Percentiles rank a stretch among this genome's conserved stretches.
Evolutionary conservation across 2,888 invertebrate species (phyloP).

Genomic region (Synanthedon vespiformis): DNA sequence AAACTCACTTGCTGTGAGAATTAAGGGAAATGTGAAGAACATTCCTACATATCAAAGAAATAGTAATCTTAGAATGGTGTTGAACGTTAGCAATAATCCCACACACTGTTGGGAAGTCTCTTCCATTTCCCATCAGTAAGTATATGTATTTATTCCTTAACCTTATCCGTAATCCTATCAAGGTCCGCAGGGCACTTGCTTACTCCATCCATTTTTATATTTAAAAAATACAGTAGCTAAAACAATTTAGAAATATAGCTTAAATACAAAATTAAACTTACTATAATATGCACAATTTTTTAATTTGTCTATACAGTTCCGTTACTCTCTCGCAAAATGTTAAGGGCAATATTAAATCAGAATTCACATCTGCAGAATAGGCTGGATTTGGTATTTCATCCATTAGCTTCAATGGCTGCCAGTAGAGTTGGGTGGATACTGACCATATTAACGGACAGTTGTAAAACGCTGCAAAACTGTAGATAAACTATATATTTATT

Average conservation of each 20-base stretch:
- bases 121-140: too few relatives aligned
- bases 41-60: too few relatives aligned
- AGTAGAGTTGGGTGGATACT: constrained; percentile 7
- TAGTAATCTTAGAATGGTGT: too few relatives aligned
- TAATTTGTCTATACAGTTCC: constrained; percentile 6
- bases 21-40: too few relatives aligned
- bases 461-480: constrained; percentile 8
- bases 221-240: too few relatives aligned
- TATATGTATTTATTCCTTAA: too few relatives aligned
- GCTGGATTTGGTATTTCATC: constrained; percentile 9
- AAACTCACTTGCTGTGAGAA: too few relatives aligned
- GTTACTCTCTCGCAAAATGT: constrained; percentile 3
- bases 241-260: neutral
- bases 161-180: too few relatives aligned
- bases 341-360: constrained; percentile 6
- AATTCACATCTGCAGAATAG: constrained; percentile 8
- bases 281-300: constrained; percentile 7
- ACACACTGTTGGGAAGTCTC: too few relatives aligned
- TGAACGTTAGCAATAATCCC: too few relatives aligned
- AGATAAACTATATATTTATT: neutral
- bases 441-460: constrained; percentile 7
- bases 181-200: too few relatives aligned
- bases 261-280: constrained; percentile 1
- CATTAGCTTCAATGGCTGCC: constrained; percentile 8
- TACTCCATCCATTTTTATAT: too few relatives aligned